Evolutionary conservation across 2,797 vertebrate species (phyloP), one percentile per base, ranked within the genome.

Genomic region (Sus cebifrons): DNA sequence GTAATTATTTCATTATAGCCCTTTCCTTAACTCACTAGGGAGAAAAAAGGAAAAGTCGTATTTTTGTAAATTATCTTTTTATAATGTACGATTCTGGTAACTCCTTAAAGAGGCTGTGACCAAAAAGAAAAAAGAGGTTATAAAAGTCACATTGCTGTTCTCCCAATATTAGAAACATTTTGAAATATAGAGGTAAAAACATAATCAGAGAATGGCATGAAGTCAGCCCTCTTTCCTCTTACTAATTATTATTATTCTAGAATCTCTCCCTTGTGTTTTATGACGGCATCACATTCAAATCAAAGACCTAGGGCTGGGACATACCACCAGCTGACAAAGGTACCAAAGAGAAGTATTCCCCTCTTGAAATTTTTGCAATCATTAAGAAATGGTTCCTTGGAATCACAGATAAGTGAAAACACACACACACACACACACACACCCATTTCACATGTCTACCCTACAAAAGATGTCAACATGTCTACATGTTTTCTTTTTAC

Each of bases 11-110:
- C 32, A 14, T 93, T 40, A 86, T n/a, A 79, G 27, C 29, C 54
- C 10, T 95, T 96, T 73, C 49, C 84, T 91, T 79, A 52, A 32
- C 73, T 68, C 11, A 91, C 18, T 74, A 75, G 60, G 36, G 15
- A 12, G 54, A 81, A 88, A 82, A 83, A 78, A 40, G 16, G 12
- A 60, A 78, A 94, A 95, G 27, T 20, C 62, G 56, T 75, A 15
- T 81, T 92, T 96, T 79, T 70, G n/a, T 73, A 25, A 74, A 20
- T 54, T 68, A n/a, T 68, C 20, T 27, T 75, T 78, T 65, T 58
- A 17, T 58, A 79, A 44, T n/a, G 58, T 91, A 71, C 64, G 86
- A 78, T 93, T 90, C 64, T 92, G 36, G 54, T 81, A 91, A 86
- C n/a, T 52, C 40, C 84, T 86, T 94, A 96, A 95, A 94, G 5